Evolutionary conservation across 2,888 invertebrate species (phyloP), one percentile per base, ranked within the genome.

Genomic region (Flexamia atlantica): DNA sequence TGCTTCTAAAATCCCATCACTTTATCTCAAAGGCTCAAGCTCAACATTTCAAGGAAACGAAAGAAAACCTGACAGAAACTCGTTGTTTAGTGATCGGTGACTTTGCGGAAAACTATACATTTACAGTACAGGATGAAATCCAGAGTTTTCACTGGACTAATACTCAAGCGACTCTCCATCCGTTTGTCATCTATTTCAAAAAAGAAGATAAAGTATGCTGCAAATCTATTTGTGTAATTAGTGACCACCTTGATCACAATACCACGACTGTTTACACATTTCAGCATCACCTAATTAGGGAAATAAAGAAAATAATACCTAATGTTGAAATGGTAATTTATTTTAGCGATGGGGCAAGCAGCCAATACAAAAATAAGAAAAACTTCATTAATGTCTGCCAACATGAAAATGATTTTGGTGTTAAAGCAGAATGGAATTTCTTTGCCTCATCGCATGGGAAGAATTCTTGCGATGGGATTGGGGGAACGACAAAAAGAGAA

Each of bases 351-450:
- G 70, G 70, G 40, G 17, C 82, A n/a, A 72, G 70, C 25, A 81
- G 64, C 64, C 82, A 70, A 46, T 82, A 82, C 36, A 82, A 82
- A 82, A 82, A 72, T 32, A 79, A 81, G 46, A 40, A 83, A 83
- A 83, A 74, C 83, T 83, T 74, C 46, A 30, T 46, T 7, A 83
- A 83, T 53, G 23, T 83, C 2, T 83, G 74, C 72, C 42, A 83
- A 64, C 76, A 74, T 25, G 25, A 79, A 25, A 42, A 57, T 25
- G 60, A 79, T 23, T 83, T 83, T 64, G 30, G 76, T 23, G n/a
- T 83, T 4, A 40, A 42, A 57, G 20, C 42, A 79, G 36, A 83
- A 74, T 83, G 83, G 83, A 32, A 72, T 57, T 28, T 83, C 53
- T 83, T 74, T 74, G 83, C 74, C 50, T 42, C 83, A 30, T 23